Percentiles rank a stretch among this genome's conserved stretches.
phyloP scores from a whole-genome alignment of 2,797 vertebrate genomes.

The Manis crassicaudata region DNA sequence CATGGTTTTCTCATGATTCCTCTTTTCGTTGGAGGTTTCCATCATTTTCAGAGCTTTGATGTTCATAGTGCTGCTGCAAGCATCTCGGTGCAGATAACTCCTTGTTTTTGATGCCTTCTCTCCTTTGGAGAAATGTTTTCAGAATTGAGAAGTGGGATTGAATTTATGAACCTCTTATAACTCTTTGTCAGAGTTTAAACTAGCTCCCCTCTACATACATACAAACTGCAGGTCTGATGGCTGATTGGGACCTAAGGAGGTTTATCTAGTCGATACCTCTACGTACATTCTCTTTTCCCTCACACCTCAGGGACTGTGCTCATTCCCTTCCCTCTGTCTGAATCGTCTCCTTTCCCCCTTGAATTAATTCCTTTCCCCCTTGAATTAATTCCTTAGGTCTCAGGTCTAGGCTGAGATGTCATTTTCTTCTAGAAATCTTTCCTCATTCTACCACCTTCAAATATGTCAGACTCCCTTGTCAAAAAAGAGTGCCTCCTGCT shows the following conservation, averaged over 20 bases:
- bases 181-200: background rate
- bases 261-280: background rate
- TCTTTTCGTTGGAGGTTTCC: background rate
- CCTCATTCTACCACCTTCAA: background rate
- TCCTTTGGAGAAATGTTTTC: background rate
- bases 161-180: background rate
- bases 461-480: background rate
- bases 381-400: background rate
- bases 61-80: background rate
- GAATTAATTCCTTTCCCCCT: background rate
- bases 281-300: accelerated
- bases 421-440: background rate
- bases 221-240: too few relatives aligned
- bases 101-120: background rate
- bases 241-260: background rate
- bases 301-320: background rate
- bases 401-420: background rate
- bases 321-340: background rate
- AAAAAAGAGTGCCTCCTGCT: background rate
- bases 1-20: background rate
- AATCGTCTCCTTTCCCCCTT: background rate
- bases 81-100: background rate
- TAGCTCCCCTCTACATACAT: accelerated
- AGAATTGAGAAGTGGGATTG: background rate
- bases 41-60: background rate